Evolutionary conservation across 2,888 invertebrate genomes (phyloP), one percentile per base, ranked within the genome.

Genomic region (Tenthredo mesomela): DNA sequence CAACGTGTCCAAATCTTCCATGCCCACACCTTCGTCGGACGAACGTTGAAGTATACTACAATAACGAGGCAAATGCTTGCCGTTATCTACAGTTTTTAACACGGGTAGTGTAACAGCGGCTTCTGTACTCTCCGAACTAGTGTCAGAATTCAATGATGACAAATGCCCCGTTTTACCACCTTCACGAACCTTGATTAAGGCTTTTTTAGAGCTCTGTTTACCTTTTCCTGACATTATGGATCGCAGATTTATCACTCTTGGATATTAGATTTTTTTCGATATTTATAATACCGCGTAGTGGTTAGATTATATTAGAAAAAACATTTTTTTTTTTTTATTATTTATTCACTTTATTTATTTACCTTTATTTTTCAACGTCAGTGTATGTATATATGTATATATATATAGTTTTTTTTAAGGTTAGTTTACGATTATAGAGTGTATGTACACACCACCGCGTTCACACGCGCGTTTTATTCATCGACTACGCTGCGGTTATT

Each of bases 1-100:
- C 12, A 99, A 94, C 1, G 96, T 95, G 92, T 98, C 98, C 77
- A 98, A 94, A 91, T 99, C 98, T 89, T 98, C 98, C 94, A 98
- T 96, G 25, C 96, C 96, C 86, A 98, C 95, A 4, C 96, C 96
- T 90, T 97, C 97, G 85, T 97, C 97, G 2, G 95, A 94, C 50
- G 95, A 95, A 84, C 97, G 95, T 15, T 95, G 95, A 78, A 97
- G 93, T 37, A 93, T 90, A 84, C 89, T 89, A 4, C 87, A 89
- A 88, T 96, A 96, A 65, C 96, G 95, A 10, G 97, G 96, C 86
- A 97, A 93, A 86, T 95, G 94, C 80, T 95, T 94, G 54, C 94
- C 93, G 92, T 96, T 96, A 89, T 97, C 97, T 86, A 95, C 94
- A 88, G 95, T 95, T 91, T 96, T 96, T 80, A 97, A 95, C 47